Evolutionary conservation across 2,113 vertebrate genomes (phyloP).

Genomic region (Pteronura brasiliensis): DNA sequence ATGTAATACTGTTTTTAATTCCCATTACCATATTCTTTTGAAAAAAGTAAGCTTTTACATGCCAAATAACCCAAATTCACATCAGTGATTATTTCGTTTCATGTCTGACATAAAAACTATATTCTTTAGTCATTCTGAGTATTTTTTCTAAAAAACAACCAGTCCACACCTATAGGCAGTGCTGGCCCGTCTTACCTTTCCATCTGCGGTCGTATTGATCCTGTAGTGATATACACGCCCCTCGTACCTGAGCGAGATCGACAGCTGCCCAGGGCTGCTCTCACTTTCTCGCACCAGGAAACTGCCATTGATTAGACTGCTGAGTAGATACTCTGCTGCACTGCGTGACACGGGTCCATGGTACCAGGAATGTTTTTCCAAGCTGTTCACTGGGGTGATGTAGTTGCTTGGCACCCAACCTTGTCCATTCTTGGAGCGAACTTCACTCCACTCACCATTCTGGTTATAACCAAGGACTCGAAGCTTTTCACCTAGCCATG

Average conservation of each 20-base stretch:
- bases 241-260: slow-evolving; percentile 97
- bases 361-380: slow-evolving; percentile 99
- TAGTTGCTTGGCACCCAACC: slow-evolving; percentile 99
- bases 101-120: not conserved
- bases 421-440: slow-evolving; percentile 98
- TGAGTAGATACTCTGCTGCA: slow-evolving; percentile 96
- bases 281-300: slow-evolving; percentile 98
- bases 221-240: slow-evolving; percentile 99
- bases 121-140: not conserved
- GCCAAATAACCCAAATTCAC: not conserved
- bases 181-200: slow-evolving; percentile 88
- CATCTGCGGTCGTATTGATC: slow-evolving; percentile 95
- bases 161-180: not conserved
- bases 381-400: slow-evolving; percentile 98
- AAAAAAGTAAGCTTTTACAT: slow-evolving; percentile 9
- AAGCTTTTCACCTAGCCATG: slow-evolving; percentile 92
- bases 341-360: slow-evolving; percentile 98
- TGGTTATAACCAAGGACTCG: slow-evolving; percentile 98
- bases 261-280: slow-evolving; percentile 98
- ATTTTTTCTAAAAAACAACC: not conserved
- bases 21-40: not conserved
- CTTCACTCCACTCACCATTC: slow-evolving; percentile 99
- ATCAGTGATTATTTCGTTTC: not conserved
- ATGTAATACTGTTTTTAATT: not conserved
- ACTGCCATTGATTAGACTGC: slow-evolving; percentile 98